Evolutionary conservation across 2,888 invertebrate species (phyloP).

Genomic region (Zootermopsis nevadensis): DNA sequence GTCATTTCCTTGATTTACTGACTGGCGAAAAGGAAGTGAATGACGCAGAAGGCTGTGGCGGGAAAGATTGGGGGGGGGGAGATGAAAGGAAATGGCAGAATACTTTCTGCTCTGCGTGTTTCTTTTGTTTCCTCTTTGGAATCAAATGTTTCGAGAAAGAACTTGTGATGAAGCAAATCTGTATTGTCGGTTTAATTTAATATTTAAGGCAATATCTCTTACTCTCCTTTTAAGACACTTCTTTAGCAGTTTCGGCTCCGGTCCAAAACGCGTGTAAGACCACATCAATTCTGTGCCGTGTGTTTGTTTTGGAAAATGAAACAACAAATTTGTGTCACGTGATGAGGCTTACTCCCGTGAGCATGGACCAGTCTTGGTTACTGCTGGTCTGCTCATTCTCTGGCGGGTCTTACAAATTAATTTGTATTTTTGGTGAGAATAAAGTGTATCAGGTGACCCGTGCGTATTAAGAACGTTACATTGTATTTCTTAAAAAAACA

Average conservation of each 20-base stretch:
- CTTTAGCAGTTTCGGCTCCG: neutral
- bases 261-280: too few relatives aligned
- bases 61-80: neutral
- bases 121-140: neutral
- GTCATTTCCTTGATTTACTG: conserved; percentile 18
- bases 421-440: too few relatives aligned
- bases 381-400: too few relatives aligned
- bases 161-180: neutral
- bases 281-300: too few relatives aligned
- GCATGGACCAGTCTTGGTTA: too few relatives aligned
- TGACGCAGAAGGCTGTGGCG: neutral
- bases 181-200: neutral
- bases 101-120: neutral
- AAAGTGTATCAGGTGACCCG: too few relatives aligned
- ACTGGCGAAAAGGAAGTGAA: neutral
- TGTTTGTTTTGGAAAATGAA: neutral
- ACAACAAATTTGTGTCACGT: too few relatives aligned
- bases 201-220: neutral
- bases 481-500: too few relatives aligned
- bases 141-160: neutral
- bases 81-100: neutral
- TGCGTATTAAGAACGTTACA: too few relatives aligned
- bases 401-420: too few relatives aligned
- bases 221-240: neutral
- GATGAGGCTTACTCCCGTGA: too few relatives aligned